Evolutionary conservation across 2,888 invertebrate genomes (phyloP).

Genomic region (Chironomus riparius): DNA sequence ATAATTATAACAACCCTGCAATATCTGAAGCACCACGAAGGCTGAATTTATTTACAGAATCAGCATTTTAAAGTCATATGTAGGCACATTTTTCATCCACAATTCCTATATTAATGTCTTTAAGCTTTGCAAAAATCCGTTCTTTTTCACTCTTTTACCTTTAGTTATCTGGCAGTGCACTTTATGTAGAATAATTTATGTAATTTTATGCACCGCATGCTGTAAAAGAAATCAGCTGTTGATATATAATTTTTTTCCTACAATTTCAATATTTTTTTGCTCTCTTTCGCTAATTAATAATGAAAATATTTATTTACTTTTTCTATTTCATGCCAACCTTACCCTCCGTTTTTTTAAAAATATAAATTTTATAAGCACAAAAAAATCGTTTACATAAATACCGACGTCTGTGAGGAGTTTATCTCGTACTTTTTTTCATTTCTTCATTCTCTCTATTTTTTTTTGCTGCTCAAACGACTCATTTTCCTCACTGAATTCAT

Average conservation of each 20-base stretch:
- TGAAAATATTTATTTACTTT: background rate
- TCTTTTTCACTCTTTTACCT: too few relatives aligned
- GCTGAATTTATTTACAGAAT: too few relatives aligned
- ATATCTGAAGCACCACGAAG: too few relatives aligned
- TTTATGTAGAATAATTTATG: constrained; percentile 2
- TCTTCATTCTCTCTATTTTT: background rate
- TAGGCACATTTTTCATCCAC: too few relatives aligned
- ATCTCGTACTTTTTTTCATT: background rate
- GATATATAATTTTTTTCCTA: background rate
- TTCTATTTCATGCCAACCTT: background rate
- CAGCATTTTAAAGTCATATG: too few relatives aligned
- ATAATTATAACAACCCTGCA: too few relatives aligned
- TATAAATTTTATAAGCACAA: background rate
- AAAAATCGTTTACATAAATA: constrained; percentile 20
- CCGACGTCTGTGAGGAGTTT: constrained; percentile 7
- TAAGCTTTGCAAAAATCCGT: too few relatives aligned
- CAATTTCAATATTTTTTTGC: background rate
- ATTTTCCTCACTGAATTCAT: background rate
- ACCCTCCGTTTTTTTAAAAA: background rate
- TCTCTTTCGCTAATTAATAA: constrained; percentile 13
- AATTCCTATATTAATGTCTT: too few relatives aligned
- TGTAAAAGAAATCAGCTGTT: background rate
- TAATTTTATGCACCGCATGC: background rate
- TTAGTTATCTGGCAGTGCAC: background rate
- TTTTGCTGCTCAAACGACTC: background rate